Conservation (phyloP, 1,140 invertebrate genomes). For the Drosophila melanica region DNA sequence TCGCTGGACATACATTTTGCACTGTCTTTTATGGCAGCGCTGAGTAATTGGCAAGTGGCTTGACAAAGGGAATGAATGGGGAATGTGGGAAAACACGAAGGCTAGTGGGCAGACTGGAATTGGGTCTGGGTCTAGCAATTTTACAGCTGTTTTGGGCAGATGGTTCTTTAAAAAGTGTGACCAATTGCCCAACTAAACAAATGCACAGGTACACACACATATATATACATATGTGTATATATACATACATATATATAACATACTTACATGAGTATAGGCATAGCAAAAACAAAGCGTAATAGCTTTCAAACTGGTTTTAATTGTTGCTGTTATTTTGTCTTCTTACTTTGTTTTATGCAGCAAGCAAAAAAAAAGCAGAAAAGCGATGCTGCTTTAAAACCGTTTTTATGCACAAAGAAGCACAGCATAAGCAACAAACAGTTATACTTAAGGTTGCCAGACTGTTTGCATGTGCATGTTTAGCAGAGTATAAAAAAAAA, state of each 20-base stretch:
- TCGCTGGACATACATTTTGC: slow-evolving; percentile 51
- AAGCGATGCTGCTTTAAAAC: slow-evolving; percentile 46
- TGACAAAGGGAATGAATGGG: background rate
- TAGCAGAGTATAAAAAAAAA: slow-evolving; percentile 9
- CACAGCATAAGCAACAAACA: slow-evolving; percentile 11
- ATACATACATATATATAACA: background rate
- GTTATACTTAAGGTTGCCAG: slow-evolving; percentile 16
- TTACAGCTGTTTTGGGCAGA: slow-evolving; percentile 40
- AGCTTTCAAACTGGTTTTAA: slow-evolving; percentile 75
- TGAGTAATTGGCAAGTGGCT: slow-evolving; percentile 53
- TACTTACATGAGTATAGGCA: slow-evolving; percentile 34
- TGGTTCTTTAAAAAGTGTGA: slow-evolving; percentile 33
- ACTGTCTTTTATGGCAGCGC: slow-evolving; percentile 57
- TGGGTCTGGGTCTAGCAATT: slow-evolving; percentile 17
- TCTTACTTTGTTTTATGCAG: slow-evolving; percentile 34
- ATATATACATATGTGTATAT: slow-evolving; percentile 2
- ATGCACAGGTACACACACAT: slow-evolving; percentile 41
- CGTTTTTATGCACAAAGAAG: slow-evolving; percentile 6
- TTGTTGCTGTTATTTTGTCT: slow-evolving; percentile 32
- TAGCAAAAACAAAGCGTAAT: slow-evolving; percentile 63
- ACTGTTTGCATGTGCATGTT: slow-evolving; percentile 2
- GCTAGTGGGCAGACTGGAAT: slow-evolving; percentile 10
- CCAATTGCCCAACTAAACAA: slow-evolving; percentile 60
- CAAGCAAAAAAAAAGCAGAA: slow-evolving; percentile 38
- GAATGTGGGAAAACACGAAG: background rate